Base-by-base conservation (phyloP, 2,888 invertebrate genomes). In the Oxyteleia sp. region DNA sequence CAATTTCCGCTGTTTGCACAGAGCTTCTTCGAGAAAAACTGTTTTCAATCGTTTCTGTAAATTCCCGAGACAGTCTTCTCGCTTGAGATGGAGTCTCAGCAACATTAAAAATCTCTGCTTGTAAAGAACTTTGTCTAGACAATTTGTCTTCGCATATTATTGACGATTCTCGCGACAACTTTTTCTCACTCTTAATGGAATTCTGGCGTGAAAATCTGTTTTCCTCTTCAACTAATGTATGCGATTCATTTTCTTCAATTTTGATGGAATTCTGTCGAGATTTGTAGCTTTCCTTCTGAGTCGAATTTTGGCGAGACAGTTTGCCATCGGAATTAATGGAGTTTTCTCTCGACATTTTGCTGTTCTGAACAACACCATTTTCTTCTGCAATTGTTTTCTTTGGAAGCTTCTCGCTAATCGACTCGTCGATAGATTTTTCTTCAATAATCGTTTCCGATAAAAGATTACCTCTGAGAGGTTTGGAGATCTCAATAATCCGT, bases 401-500 rank as follows among this genome's bases (percentile, higher is more conserved):
- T 15, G 47, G 53, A 13, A 49, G 63, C 7, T 78, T 93, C 92
- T 86, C 94, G 90, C 66, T 94, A 90, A 88, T 93, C 91, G 68
- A 94, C 93, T 92, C 95, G 93, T 94, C 95, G 93, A 89, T 94
- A 91, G 89, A 94, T 93, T 64, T 94, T 93, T 94, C 95, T 94
- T 93, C 93, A n/a, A 92, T 79, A 0, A 93, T 93, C 0, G 92
- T 93, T 47, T 93, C 92, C 1, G 87, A 86, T 57, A 89, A 86
- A 71, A 86, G 87, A 35, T 85, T 85, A 2, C 87, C 89, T 57
- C 82, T 90, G 4, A 86, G 79, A 0, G 86, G 82, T 53, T 79
- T 89, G 2, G 75, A 66, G 3, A 90, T 87, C 7, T 91, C 90
- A 1, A 89, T 41, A 0, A 53, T 71, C 41, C 80, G 82, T 59